Conservation (phyloP, 2,888 invertebrate genomes). For the Microplitis deprimator region DNA sequence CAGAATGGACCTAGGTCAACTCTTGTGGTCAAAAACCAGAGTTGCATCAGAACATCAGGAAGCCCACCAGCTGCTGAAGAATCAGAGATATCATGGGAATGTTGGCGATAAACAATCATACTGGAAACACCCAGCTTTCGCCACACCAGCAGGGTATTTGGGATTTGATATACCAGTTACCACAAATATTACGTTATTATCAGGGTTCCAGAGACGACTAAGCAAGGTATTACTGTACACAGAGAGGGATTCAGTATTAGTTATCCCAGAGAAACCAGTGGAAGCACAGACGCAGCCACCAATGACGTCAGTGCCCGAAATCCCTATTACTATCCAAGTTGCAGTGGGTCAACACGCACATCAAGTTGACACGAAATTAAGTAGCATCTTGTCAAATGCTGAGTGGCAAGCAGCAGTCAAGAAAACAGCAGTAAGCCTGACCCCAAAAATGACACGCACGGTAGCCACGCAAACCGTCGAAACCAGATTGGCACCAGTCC, state of each 20-base stretch:
- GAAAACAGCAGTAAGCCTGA: background rate
- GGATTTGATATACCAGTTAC: no score
- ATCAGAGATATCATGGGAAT: no score
- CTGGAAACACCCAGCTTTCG: no score
- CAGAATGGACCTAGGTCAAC: no score
- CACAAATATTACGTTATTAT: no score
- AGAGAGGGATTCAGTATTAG: background rate
- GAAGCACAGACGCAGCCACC: background rate
- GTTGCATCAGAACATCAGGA: no score
- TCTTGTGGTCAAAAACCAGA: no score
- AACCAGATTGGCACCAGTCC: background rate
- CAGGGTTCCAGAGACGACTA: no score
- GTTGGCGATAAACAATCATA: no score
- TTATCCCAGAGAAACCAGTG: background rate
- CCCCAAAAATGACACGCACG: background rate
- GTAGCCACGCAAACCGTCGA: background rate
- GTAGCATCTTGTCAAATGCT: background rate
- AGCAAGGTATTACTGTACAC: background rate
- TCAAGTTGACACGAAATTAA: background rate
- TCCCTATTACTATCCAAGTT: background rate
- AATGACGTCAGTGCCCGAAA: background rate
- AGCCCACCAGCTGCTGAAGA: no score
- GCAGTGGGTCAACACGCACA: background rate
- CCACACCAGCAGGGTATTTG: no score
- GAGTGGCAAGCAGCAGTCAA: background rate